Evolutionary conservation across 2,797 vertebrate genomes (phyloP), one percentile per base, ranked within the genome.

Genomic region (Botia almorhae): DNA sequence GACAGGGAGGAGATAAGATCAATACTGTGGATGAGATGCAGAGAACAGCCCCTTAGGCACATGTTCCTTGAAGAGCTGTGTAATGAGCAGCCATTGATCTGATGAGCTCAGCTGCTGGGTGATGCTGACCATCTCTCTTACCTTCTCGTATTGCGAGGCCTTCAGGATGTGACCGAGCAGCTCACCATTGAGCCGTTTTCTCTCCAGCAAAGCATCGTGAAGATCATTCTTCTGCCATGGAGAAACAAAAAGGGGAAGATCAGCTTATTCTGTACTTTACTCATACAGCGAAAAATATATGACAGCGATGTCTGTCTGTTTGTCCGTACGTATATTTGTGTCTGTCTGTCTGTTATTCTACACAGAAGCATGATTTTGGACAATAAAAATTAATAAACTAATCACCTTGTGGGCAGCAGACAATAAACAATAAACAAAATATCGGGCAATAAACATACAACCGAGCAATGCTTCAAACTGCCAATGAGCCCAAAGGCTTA

Each of bases 91-190:
- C 16, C 85, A 89, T 86, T 83, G 87, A 89, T 91, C 53, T 78
- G 63, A 60, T 33, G 23, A 71, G 39, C 33, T 79, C 51, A 48
- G 60, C 51, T 80, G 51, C 21, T 1, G 3, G 19, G 29, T 29
- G 65, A 55, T 48, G 82, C 39, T 51, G 55, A 13, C 70, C 50
- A 60, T 51, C 21, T 10, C 21, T 10, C 74, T 88, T 93, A 96
- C 96, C 96, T 96, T 93, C 83, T 93, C 93, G 86, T 92, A 91
- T 50, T 92, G 93, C 82, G 88, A 85, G 3, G 90, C 90, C 88
- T 88, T 91, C 78, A 91, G 84, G 69, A 90, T 92, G 82, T 88
- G 88, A 84, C 76, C 90, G 64, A 93, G 93, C 87, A 95, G 76
- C 82, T 93, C 92, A 63, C 89, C 88, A 82, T 92, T 96, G 90